A percentile compares a stretch with the other conserved stretches of the same genome.
These are phyloP conservation scores for Aurelia aurita DNA, from an alignment of 30 jellyfish, hydroid and myxozoan genomes.

Conservation along the genomic window DNA sequence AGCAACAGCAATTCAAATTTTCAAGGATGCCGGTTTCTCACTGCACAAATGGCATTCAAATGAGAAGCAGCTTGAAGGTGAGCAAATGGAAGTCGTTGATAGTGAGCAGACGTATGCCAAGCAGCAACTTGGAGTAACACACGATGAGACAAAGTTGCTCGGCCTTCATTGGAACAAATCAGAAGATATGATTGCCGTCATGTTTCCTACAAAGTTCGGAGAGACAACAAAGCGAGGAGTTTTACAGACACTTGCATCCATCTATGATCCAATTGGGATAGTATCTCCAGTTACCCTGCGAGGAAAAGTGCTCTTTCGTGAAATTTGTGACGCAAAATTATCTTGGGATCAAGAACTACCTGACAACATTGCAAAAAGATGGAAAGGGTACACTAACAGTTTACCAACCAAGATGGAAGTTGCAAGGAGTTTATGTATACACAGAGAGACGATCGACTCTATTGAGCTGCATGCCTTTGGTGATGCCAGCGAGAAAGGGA, in stretches of 20 bases:
- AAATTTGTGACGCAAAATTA: background rate
- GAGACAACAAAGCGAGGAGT: background rate
- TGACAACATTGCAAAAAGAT: background rate
- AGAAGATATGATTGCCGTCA: background rate
- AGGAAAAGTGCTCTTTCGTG: background rate
- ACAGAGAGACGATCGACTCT: background rate
- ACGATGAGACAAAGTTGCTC: background rate
- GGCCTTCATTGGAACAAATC: background rate
- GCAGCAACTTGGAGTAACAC: background rate
- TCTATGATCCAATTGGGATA: background rate
- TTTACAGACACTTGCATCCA: background rate
- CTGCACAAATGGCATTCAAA: too few species aligned
- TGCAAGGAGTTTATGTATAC: background rate
- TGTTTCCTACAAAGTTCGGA: background rate
- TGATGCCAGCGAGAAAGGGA: background rate
- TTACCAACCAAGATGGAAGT: background rate
- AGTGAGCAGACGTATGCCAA: constrained; percentile 43
- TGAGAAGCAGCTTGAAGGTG: constrained; percentile 14
- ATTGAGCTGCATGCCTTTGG: constrained; percentile 4
- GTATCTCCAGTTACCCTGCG: background rate
- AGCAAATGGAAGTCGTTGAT: background rate
- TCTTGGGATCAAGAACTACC: background rate
- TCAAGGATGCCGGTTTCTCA: constrained; percentile 54
- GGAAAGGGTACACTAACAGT: background rate
- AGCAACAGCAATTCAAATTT: constrained; percentile 21